Base-by-base conservation (phyloP, 2,888 invertebrate genomes). In the Noctuana brunneofusca region DNA sequence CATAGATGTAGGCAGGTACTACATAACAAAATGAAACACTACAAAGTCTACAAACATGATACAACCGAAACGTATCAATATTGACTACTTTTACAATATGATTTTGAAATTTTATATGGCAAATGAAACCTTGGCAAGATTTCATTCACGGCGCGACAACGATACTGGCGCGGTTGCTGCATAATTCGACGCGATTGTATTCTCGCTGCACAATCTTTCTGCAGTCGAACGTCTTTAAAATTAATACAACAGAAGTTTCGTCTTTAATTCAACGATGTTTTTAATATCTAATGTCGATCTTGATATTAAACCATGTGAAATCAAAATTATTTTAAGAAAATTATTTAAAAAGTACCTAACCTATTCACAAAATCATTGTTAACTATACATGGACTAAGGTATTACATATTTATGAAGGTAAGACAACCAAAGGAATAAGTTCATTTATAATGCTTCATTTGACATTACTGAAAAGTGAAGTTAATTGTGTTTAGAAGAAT, bases 401-500 rank as follows among this genome's bases (percentile, higher is more conserved):
- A 46, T 52, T 11, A 41, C 41, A 38, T 54, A 55, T 60, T 56
- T 54, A 54, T 24, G 16, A 60, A 35, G 14, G 30, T 27, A 53
- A 64, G 64, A 64, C 49, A 66, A 65, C 64, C 55, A 64, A 32
- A 48, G 18, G 6, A 59, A 41, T 54, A 77, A 80, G 78, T 79
- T 79, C 73, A 80, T 84, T 84, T 78, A 75, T 75, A 79, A 80
- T 79, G 78, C 74, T 71, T 68, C 67, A 74, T 76, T 81, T 79
- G 75, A 75, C 80, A 76, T 76, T 76, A 69, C 69, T 68, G 74
- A 75, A 71, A 75, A 81, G 82, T 84, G 81, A 75, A 84, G 83
- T 86, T 86, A 85, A 87, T 62, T 55, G 54, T 87, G 54, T 81
- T 80, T 72, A 63, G 70, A 72, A 67, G 79, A 81, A 79, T 83